Conservation (phyloP, 2,113 vertebrate species). For the Rhinichthys klamathensis region DNA sequence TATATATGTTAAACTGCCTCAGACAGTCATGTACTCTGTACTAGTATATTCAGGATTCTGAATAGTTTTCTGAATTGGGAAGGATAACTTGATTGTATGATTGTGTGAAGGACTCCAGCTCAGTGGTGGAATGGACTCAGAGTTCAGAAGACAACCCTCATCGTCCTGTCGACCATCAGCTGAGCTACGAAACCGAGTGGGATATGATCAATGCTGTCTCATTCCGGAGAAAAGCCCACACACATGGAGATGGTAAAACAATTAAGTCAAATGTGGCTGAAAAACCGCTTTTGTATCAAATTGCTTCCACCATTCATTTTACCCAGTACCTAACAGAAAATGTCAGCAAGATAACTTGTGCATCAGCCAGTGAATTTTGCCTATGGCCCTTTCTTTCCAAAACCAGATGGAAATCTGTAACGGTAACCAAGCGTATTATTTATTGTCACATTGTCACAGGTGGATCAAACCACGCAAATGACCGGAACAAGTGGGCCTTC, state of each 20-base stretch:
- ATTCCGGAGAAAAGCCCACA: conserved; percentile 85
- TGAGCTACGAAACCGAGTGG: conserved; percentile 95
- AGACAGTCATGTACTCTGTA: background rate
- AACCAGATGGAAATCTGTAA: conserved; percentile 1
- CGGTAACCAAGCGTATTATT: background rate
- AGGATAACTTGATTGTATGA: background rate
- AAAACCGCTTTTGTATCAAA: background rate
- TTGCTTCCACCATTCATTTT: background rate
- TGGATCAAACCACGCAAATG: conserved; percentile 65
- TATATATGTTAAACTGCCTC: background rate
- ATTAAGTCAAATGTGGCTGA: conserved; percentile 10
- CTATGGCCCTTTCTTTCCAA: background rate
- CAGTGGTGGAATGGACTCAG: conserved; percentile 92
- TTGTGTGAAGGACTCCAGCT: conserved; percentile 88
- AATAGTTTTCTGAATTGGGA: background rate
- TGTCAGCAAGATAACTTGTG: background rate
- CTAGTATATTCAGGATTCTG: background rate
- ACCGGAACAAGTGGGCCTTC: conserved; percentile 88
- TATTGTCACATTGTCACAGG: conserved; percentile 59
- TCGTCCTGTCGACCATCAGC: conserved; percentile 79
- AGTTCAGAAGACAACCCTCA: conserved; percentile 76
- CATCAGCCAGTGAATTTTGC: background rate
- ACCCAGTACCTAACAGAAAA: background rate
- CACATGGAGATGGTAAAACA: conserved; percentile 83
- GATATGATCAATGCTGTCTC: conserved; percentile 94